Evolutionary conservation across 2,113 vertebrate species (phyloP).

Genomic region (Otocyon megalotis): DNA sequence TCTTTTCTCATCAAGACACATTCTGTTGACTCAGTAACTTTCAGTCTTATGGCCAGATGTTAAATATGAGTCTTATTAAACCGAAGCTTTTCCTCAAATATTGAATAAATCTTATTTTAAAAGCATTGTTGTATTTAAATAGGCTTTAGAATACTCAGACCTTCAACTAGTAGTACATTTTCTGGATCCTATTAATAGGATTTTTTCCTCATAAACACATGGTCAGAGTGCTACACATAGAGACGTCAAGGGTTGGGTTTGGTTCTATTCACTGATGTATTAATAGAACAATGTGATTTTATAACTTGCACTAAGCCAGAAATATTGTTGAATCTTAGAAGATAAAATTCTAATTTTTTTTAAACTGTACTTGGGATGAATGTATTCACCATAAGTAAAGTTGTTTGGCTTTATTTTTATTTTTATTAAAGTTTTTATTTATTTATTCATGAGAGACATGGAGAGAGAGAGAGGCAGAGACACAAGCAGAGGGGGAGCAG

Average conservation of each 20-base stretch:
- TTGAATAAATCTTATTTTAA: slow-evolving; percentile 32
- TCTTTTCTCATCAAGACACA: slow-evolving; percentile 27
- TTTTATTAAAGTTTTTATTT: too few species aligned
- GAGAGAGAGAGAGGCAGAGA: too few species aligned
- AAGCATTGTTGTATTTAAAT: slow-evolving; percentile 11
- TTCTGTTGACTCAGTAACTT: slow-evolving; percentile 46
- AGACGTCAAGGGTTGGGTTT: not conserved
- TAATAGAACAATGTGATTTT: slow-evolving; percentile 58
- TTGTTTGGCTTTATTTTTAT: not conserved
- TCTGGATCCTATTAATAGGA: not conserved
- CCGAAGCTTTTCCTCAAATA: slow-evolving; percentile 6
- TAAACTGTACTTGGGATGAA: slow-evolving; percentile 6
- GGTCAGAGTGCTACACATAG: not conserved
- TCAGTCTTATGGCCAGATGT: not conserved
- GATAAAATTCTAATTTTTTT: not conserved
- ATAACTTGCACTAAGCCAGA: not conserved
- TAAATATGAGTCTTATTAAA: slow-evolving; percentile 43
- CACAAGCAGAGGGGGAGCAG: too few species aligned
- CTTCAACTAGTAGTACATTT: slow-evolving; percentile 21
- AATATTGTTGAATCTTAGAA: slow-evolving; percentile 28
- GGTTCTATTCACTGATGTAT: slow-evolving; percentile 43
- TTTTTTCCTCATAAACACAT: slow-evolving; percentile 21
- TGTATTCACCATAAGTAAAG: slow-evolving; percentile 16
- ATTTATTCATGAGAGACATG: too few species aligned
- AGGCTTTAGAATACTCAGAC: not conserved